phyloP scores from a whole-genome alignment of 2,888 invertebrate genomes.

The Orthosia gothica region DNA sequence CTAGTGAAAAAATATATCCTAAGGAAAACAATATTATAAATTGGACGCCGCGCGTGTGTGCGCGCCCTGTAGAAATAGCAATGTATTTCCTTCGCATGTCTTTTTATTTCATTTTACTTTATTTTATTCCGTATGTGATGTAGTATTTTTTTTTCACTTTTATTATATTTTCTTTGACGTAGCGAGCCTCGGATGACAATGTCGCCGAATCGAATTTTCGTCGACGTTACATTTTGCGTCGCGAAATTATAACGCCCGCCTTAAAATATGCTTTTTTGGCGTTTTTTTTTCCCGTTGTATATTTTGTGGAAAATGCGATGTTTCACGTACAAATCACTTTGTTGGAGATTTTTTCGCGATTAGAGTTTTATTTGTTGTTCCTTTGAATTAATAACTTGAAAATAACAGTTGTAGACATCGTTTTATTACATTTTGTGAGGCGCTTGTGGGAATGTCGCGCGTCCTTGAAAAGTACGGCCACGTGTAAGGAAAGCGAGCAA shows the following conservation, averaged over 20 bases:
- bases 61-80: conserved; percentile 75
- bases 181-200: conserved; percentile 68
- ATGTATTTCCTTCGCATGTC: conserved; percentile 83
- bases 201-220: conserved; percentile 69
- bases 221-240: conserved; percentile 56
- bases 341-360: conserved; percentile 51
- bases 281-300: conserved; percentile 39
- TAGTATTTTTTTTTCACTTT: conserved; percentile 84
- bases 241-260: conserved; percentile 65
- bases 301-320: conserved; percentile 53
- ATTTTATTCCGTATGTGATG: conserved; percentile 87
- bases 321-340: conserved; percentile 57
- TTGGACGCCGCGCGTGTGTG: conserved; percentile 84
- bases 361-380: conserved; percentile 55
- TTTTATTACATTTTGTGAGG: conserved; percentile 51
- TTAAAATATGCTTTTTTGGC: conserved; percentile 65
- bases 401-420: conserved; percentile 35
- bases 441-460: conserved; percentile 15
- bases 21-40: conserved; percentile 92
- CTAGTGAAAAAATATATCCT: conserved; percentile 91
- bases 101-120: conserved; percentile 88
- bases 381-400: conserved; percentile 56
- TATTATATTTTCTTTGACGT: conserved; percentile 80
- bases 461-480: conserved; percentile 56
- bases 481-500: conserved; percentile 55